Percentiles rank a stretch among this genome's conserved stretches.
These are phyloP conservation scores for Pipistrellus nathusii DNA, from an alignment of 2,797 vertebrate genomes.

Conservation along the genomic window DNA sequence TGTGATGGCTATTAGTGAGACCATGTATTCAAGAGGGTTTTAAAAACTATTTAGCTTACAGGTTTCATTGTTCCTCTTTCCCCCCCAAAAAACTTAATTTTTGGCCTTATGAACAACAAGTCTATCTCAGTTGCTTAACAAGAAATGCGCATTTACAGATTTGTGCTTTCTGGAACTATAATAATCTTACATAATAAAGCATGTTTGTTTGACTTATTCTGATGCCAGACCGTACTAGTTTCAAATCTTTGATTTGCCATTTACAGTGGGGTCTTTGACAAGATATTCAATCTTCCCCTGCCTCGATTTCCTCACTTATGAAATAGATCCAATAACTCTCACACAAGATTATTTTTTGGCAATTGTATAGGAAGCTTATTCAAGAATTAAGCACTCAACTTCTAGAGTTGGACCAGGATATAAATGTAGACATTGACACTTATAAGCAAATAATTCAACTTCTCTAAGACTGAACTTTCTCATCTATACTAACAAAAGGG, in stretches of 20 bases:
- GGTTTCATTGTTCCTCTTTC: not conserved
- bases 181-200: not conserved
- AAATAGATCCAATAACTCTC: not conserved
- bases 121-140: not conserved
- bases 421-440: not conserved
- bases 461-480: slow-evolving; percentile 19
- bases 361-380: not conserved
- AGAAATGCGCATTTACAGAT: not conserved
- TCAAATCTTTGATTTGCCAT: not conserved
- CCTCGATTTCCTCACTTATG: not conserved
- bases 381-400: not conserved
- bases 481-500: not conserved
- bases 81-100: not conserved
- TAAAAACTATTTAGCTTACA: not conserved
- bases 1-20: not conserved
- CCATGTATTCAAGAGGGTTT: not conserved
- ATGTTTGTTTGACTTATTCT: not conserved
- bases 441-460: not conserved
- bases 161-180: not conserved
- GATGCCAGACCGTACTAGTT: not conserved
- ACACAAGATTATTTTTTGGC: not conserved
- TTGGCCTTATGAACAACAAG: not conserved
- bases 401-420: not conserved
- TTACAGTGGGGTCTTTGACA: not conserved
- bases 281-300: not conserved